These are phyloP conservation scores for Oophaga pumilio DNA, from an alignment of 2,113 vertebrate species.

Conservation along the genomic window DNA sequence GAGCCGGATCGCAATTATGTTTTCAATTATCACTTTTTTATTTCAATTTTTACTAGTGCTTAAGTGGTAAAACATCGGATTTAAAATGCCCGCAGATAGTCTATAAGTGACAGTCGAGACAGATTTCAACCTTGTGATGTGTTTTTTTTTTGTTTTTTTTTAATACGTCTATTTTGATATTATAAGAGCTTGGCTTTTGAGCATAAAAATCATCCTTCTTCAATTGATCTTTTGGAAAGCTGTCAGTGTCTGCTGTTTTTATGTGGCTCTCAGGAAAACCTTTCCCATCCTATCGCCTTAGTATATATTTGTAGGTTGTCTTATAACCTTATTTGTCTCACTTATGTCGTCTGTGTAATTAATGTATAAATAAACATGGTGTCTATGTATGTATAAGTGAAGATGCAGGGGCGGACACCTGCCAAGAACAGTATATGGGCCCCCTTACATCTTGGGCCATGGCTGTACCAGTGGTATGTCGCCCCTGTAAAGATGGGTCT, in stretches of 20 bases:
- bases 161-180: not conserved
- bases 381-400: too few relatives aligned
- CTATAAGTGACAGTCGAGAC: not conserved
- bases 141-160: not conserved
- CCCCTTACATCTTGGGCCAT: too few relatives aligned
- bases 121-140: not conserved
- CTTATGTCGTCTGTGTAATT: too few relatives aligned
- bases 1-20: not conserved
- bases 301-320: too few relatives aligned
- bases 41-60: not conserved
- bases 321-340: too few relatives aligned
- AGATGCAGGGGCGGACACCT: too few relatives aligned
- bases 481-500: too few relatives aligned
- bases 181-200: not conserved
- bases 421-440: too few relatives aligned
- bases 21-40: conserved; percentile 24
- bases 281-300: too few relatives aligned
- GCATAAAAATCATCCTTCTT: not conserved
- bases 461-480: too few relatives aligned
- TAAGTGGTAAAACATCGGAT: not conserved
- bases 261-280: too few relatives aligned
- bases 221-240: not conserved
- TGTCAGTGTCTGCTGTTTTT: not conserved
- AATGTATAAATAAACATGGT: too few relatives aligned
- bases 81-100: not conserved